Percentiles rank a stretch among this genome's conserved stretches.
These are phyloP conservation scores for Trypoxylon attenuatum DNA, from an alignment of 2,888 invertebrate species.

Conservation along the genomic window DNA sequence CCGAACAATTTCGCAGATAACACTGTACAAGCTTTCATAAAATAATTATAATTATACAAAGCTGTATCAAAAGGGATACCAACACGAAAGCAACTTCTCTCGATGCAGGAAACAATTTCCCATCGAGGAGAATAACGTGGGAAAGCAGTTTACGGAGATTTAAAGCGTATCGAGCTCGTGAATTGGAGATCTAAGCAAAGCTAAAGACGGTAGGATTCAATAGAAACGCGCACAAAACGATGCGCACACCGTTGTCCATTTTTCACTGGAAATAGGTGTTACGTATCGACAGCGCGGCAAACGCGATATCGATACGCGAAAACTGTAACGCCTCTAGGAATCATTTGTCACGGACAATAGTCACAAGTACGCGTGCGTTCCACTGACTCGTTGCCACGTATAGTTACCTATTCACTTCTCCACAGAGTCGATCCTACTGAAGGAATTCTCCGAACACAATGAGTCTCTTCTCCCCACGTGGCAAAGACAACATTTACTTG, in stretches of 20 bases:
- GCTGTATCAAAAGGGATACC: too few relatives aligned
- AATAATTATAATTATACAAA: too few relatives aligned
- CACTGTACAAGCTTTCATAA: too few relatives aligned
- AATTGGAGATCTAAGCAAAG: neutral
- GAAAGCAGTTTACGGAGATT: neutral
- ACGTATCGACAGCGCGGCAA: slow-evolving; percentile 10
- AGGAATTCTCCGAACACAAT: too few relatives aligned
- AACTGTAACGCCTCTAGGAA: slow-evolving; percentile 1
- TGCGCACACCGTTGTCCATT: slow-evolving; percentile 17
- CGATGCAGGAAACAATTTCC: too few relatives aligned
- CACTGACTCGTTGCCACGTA: neutral
- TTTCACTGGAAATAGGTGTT: slow-evolving; percentile 14
- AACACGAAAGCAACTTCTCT: too few relatives aligned
- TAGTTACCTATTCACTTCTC: neutral
- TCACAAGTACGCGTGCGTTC: neutral
- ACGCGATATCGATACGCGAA: slow-evolving; percentile 12
- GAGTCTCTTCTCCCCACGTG: too few relatives aligned
- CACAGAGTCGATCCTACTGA: too few relatives aligned
- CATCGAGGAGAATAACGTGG: too few relatives aligned
- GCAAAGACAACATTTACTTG: too few relatives aligned
- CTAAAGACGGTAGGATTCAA: neutral
- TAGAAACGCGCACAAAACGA: slow-evolving; percentile 1
- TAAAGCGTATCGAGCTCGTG: neutral
- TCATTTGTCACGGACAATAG: slow-evolving; percentile 9
- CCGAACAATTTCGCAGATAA: too few relatives aligned